Evolutionary conservation across 2,797 vertebrate genomes (phyloP).

Genomic region (Parauchenoglanis ngamensis): DNA sequence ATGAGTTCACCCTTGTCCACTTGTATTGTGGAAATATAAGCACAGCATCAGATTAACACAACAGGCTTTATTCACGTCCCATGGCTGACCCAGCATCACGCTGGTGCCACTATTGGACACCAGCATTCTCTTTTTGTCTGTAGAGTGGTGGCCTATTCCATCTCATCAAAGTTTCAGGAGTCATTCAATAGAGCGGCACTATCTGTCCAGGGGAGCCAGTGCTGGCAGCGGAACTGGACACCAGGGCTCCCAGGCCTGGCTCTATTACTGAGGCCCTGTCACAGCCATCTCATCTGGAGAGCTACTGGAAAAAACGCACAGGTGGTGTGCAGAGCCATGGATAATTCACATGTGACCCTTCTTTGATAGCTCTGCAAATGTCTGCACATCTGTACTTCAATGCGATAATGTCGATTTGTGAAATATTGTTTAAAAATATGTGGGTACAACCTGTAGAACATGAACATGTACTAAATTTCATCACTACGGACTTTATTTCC

Average conservation of each 20-base stretch:
- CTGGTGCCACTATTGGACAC: slow-evolving; percentile 46
- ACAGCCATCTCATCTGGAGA: slow-evolving; percentile 53
- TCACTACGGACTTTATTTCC: neutral
- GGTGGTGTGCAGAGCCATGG: slow-evolving; percentile 49
- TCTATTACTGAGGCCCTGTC: slow-evolving; percentile 51
- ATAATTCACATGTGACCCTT: slow-evolving; percentile 48
- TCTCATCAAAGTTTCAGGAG: slow-evolving; percentile 60
- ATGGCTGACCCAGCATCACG: slow-evolving; percentile 51
- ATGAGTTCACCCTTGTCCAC: slow-evolving; percentile 38
- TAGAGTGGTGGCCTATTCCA: slow-evolving; percentile 47
- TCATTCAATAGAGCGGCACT: slow-evolving; percentile 56
- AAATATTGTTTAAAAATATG: neutral
- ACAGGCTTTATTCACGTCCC: slow-evolving; percentile 50
- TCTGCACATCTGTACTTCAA: slow-evolving; percentile 18
- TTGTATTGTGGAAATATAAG: slow-evolving; percentile 47
- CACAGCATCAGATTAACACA: slow-evolving; percentile 50
- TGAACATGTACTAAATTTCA: slow-evolving; percentile 15
- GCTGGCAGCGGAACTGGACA: slow-evolving; percentile 55
- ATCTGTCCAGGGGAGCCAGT: slow-evolving; percentile 50
- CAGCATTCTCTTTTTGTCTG: slow-evolving; percentile 50
- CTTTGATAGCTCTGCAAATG: slow-evolving; percentile 29
- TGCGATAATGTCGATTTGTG: slow-evolving; percentile 1
- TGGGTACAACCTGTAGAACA: neutral
- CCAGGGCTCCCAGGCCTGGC: slow-evolving; percentile 45
- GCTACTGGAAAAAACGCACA: slow-evolving; percentile 53